These are phyloP conservation scores for Apantesis nais DNA, from an alignment of 2,888 invertebrate species.

Conservation along the genomic window DNA sequence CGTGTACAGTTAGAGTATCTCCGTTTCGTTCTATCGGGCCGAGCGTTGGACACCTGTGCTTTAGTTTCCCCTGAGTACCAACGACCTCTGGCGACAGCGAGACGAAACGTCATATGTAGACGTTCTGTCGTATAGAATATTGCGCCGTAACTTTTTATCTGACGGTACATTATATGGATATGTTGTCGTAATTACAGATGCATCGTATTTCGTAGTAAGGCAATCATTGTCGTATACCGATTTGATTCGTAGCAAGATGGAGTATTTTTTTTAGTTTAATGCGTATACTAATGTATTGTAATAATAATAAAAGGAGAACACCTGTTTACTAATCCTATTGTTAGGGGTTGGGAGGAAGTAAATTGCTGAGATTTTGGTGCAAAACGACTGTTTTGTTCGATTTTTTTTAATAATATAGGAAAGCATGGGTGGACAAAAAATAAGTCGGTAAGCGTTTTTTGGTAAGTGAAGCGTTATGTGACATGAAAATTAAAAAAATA, in stretches of 20 bases:
- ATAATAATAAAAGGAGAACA: conserved; percentile 80
- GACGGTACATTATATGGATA: conserved; percentile 54
- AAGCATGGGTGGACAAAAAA: conserved; percentile 22
- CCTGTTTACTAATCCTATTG: conserved; percentile 81
- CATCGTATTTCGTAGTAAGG: conserved; percentile 78
- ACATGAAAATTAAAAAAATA: not conserved
- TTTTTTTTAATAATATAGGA: conserved; percentile 31
- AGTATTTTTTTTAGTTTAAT: conserved; percentile 75
- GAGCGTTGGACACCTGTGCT: conserved; percentile 86
- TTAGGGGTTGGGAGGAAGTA: conserved; percentile 63
- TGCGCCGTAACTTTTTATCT: conserved; percentile 48
- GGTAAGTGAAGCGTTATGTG: conserved; percentile 18
- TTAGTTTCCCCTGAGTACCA: conserved; percentile 86
- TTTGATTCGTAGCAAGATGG: conserved; percentile 81
- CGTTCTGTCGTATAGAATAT: conserved; percentile 51
- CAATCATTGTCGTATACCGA: conserved; percentile 85
- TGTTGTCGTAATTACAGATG: conserved; percentile 67
- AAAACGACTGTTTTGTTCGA: conserved; percentile 54
- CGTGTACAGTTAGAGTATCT: conserved; percentile 52
- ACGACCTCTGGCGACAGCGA: conserved; percentile 77
- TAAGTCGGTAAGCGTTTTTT: conserved; percentile 19
- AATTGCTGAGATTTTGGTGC: conserved; percentile 63
- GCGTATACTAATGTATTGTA: conserved; percentile 81
- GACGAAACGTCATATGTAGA: conserved; percentile 64
- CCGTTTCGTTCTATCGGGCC: conserved; percentile 69